Percentiles rank a stretch among this genome's conserved stretches.
These are phyloP conservation scores for Atethmia centrago DNA, from an alignment of 2,888 invertebrate species.

Conservation along the genomic window DNA sequence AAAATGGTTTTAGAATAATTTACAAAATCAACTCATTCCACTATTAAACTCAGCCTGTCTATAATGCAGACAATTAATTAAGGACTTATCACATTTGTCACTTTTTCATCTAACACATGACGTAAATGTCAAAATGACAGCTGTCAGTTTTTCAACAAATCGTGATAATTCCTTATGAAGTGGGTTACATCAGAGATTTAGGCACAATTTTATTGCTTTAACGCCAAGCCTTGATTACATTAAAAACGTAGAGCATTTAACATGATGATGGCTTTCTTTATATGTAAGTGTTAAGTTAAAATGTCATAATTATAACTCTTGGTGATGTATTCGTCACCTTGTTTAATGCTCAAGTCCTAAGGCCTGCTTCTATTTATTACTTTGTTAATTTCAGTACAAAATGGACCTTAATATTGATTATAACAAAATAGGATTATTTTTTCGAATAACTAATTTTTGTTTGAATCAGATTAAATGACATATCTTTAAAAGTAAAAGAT, in stretches of 20 bases:
- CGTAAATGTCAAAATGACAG: constrained; percentile 11
- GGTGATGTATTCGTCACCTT: background rate
- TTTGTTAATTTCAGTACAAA: constrained; percentile 21
- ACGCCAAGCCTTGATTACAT: constrained; percentile 25
- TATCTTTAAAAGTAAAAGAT: background rate
- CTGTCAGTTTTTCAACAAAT: constrained; percentile 20
- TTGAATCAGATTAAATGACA: background rate
- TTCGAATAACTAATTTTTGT: background rate
- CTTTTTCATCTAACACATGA: background rate
- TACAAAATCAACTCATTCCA: constrained; percentile 5
- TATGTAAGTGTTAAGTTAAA: background rate
- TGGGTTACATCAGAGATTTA: constrained; percentile 16
- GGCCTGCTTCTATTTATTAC: constrained; percentile 2
- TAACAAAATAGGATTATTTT: background rate
- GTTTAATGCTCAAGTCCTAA: constrained; percentile 3
- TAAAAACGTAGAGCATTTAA: constrained; percentile 10
- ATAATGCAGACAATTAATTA: constrained; percentile 19
- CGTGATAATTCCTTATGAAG: background rate
- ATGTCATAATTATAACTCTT: background rate
- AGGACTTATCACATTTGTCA: constrained; percentile 13
- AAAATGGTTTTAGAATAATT: background rate
- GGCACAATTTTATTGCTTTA: constrained; percentile 49
- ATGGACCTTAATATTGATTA: constrained; percentile 13
- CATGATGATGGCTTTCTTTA: background rate
- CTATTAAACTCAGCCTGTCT: constrained; percentile 7